phyloP scores from a whole-genome alignment of 2,888 invertebrate species.

The Eucriotettix oculatus region DNA sequence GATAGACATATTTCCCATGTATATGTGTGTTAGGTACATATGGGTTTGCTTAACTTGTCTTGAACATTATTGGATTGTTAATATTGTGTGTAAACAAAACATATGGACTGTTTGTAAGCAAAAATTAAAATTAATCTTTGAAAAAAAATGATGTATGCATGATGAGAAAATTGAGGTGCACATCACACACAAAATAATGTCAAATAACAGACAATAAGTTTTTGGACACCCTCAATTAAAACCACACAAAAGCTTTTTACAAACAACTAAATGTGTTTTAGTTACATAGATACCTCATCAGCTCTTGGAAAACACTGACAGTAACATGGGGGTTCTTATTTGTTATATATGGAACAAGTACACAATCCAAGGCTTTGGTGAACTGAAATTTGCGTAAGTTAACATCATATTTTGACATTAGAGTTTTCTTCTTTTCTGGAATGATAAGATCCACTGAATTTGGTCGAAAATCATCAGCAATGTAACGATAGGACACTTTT shows the following conservation, averaged over 20 bases:
- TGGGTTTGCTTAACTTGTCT: no score
- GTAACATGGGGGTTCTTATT: constrained; percentile 58
- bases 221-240: not conserved
- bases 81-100: no score
- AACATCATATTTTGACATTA: constrained; percentile 44
- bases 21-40: no score
- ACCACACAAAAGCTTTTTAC: not conserved
- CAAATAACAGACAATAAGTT: not conserved
- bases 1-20: no score
- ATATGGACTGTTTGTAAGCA: no score
- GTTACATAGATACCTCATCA: constrained; percentile 35
- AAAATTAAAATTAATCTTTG: no score
- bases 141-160: no score
- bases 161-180: no score
- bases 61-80: no score
- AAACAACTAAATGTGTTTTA: not conserved
- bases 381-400: constrained; percentile 67
- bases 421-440: constrained; percentile 24
- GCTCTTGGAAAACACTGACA: constrained; percentile 67
- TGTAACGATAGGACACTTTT: constrained; percentile 31
- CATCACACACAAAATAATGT: not conserved
- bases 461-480: constrained; percentile 8
- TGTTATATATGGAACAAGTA: constrained; percentile 39
- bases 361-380: constrained; percentile 58
- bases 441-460: constrained; percentile 35